Base-by-base conservation (phyloP, 2,888 invertebrate species). In the Phengaris alcon region DNA sequence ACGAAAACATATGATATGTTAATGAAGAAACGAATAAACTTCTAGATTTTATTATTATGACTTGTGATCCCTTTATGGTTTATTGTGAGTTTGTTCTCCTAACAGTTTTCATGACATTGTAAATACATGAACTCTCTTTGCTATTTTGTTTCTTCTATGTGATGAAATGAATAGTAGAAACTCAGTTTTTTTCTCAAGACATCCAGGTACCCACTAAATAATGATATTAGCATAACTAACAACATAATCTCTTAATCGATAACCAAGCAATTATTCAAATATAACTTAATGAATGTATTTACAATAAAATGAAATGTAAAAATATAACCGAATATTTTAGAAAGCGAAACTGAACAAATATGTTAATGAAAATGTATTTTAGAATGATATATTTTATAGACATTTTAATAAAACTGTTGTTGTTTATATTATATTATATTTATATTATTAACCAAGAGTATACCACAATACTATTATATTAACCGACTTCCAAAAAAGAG, bases 321-420 rank as follows among this genome's bases (percentile, higher is more conserved):
- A 75, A 51, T 44, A 70, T 74, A 74, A 75, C 68, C 74, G 64
- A 74, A 75, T 77, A 72, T 72, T 77, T 77, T 78, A 79, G 79
- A 79, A 79, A 79, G 79, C 68, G 64, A 54, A 76, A 74, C 73
- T 74, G 52, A 77, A 73, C 55, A 73, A 76, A 75, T 44, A 70
- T 69, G 46, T 51, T 68, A 68, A 68, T 59, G 75, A 73, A 69
- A 75, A 74, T 13, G 51, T 55, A 70, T 75, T 74, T 73, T 69
- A 52, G 13, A 55, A 57, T 22, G 13, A 13, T 5, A 8, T 73
- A 54, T 55, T 68, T 68, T 52, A 70, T 72, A 7, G 35, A 54
- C 13, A 51, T 72, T 54, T 44, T 3, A 54, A 54, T 48, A 72
- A 22, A 13, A 13, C 3, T 5, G 7, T n/a, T 6, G n/a, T 69